phyloP scores from a whole-genome alignment of 1,140 invertebrate genomes.

The Pissodes strobi region DNA sequence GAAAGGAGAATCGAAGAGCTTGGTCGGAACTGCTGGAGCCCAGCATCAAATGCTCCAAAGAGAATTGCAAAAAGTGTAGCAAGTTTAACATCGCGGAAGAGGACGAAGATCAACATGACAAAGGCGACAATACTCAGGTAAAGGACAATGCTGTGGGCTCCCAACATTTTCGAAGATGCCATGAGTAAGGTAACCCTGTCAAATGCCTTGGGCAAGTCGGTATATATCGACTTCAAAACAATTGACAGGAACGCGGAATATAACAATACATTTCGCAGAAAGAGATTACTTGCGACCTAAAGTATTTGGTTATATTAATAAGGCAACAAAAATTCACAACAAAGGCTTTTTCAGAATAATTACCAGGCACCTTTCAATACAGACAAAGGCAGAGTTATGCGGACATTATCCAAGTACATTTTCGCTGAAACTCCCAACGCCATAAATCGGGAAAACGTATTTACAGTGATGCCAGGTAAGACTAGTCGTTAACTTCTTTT shows the following conservation, averaged over 20 bases:
- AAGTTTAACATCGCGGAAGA: neutral
- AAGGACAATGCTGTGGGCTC: neutral
- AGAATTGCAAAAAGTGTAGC: constrained; percentile 1
- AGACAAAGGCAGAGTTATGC: no score
- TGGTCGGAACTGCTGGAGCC: constrained; percentile 14
- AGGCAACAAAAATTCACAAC: no score
- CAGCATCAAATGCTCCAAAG: neutral
- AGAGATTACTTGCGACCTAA: no score
- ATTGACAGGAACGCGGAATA: no score
- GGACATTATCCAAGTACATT: constrained; percentile 27
- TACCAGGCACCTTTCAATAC: no score
- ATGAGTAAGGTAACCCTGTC: no score
- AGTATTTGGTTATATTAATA: no score
- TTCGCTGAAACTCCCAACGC: neutral
- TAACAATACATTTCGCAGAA: no score
- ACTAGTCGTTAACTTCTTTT: neutral
- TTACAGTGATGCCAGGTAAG: constrained; percentile 29
- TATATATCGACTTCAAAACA: no score
- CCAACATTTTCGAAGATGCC: neutral
- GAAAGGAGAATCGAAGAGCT: neutral
- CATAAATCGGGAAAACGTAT: neutral
- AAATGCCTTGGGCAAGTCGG: no score
- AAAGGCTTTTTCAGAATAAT: no score
- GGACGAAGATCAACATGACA: neutral
- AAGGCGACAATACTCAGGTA: neutral